A percentile compares a stretch with the other conserved stretches of the same genome.
Evolutionary conservation across 2,797 vertebrate species (phyloP).

Genomic region (Hirundo rustica): DNA sequence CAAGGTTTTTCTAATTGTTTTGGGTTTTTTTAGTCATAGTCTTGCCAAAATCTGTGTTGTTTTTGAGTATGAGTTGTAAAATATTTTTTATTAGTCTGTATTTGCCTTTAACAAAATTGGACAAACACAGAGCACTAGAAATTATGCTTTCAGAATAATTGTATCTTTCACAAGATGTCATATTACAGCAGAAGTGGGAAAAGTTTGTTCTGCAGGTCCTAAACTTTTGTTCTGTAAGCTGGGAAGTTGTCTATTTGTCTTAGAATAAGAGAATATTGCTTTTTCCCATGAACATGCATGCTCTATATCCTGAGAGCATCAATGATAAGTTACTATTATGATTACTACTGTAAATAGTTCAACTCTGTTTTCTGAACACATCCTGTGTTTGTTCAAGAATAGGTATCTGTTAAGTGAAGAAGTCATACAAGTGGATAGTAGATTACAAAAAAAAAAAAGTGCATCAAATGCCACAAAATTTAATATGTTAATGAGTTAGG

Average conservation of each 20-base stretch:
- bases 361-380: neutral
- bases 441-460: neutral
- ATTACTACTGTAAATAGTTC: neutral
- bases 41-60: neutral
- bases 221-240: neutral
- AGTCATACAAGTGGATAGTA: neutral
- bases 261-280: neutral
- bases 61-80: neutral
- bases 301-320: neutral
- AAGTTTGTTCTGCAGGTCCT: neutral
- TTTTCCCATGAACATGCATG: neutral
- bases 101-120: neutral
- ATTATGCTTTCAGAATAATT: neutral
- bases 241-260: neutral
- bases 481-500: neutral
- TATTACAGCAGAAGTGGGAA: neutral
- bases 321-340: neutral
- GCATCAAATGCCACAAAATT: neutral
- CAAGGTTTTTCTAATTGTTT: neutral
- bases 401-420: neutral
- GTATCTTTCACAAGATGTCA: neutral
- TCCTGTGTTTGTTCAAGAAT: neutral
- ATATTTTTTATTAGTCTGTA: neutral
- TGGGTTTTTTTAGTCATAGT: neutral
- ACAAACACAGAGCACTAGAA: neutral